A percentile compares a stretch with the other conserved stretches of the same genome.
Conservation (phyloP, 2,888 invertebrate genomes). For the Pyrrhia umbra region DNA sequence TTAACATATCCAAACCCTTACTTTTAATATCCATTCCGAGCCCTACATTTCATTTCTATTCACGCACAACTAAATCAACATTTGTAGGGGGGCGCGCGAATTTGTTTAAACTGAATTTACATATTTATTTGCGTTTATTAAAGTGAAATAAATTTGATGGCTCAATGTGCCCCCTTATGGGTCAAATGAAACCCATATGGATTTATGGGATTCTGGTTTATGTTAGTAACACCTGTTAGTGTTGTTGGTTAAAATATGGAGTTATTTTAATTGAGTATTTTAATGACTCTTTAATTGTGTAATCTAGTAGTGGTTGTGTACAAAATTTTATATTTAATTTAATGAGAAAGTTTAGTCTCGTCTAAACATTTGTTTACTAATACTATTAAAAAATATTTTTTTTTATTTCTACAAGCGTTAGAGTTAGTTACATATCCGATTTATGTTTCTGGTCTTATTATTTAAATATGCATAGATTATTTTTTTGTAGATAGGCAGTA, state of each 20-base stretch:
- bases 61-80: slow-evolving; percentile 63
- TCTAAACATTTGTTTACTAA: too few relatives aligned
- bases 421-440: too few relatives aligned
- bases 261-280: slow-evolving; percentile 37
- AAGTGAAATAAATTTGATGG: slow-evolving; percentile 81
- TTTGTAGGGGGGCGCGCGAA: slow-evolving; percentile 50
- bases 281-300: slow-evolving; percentile 4
- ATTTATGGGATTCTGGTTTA: slow-evolving; percentile 53
- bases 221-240: slow-evolving; percentile 59
- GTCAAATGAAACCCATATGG: slow-evolving; percentile 43
- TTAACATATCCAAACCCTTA: slow-evolving; percentile 44
- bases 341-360: too few relatives aligned
- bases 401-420: too few relatives aligned
- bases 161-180: slow-evolving; percentile 66
- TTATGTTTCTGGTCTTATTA: too few relatives aligned
- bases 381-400: too few relatives aligned
- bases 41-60: slow-evolving; percentile 59
- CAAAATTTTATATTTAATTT: too few relatives aligned
- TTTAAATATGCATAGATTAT: too few relatives aligned
- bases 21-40: slow-evolving; percentile 50
- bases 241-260: slow-evolving; percentile 19
- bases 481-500: too few relatives aligned
- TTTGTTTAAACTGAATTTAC: slow-evolving; percentile 71
- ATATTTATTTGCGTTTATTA: slow-evolving; percentile 84
- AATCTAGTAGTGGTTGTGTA: too few relatives aligned